Evolutionary conservation across 2,113 vertebrate species (phyloP), one percentile per base, ranked within the genome.

Genomic region (Semicossyphus pulcher): DNA sequence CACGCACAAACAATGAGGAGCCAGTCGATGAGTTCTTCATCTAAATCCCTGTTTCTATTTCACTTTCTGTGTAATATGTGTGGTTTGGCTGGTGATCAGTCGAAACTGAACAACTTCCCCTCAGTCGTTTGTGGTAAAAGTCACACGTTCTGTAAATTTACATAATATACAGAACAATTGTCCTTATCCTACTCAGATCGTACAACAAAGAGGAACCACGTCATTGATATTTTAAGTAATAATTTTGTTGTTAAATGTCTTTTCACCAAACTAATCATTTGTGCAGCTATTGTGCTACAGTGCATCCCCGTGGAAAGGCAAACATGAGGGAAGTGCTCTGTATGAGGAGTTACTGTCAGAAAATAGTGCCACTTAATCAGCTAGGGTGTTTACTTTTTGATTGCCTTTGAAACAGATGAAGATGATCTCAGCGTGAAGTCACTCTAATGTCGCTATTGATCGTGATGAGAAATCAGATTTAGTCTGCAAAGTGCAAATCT

Each of bases 11-110:
- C 48, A 29, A 1, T 3, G 10, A 74, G 15, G 84, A 90, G 21
- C 72, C 58, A 10, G 51, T 80, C 4, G 91, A 94, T 5, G 94
- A 94, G 86, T 94, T 94, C 86, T 94, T 94, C 68, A 94, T 94
- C 68, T 94, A 58, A 93, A 65, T 16, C 4, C 10, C 28, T 48
- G 32, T 12, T n/a, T n/a, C n/a, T n/a, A n/a, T n/a, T n/a, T n/a
- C n/a, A n/a, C n/a, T n/a, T n/a, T n/a, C n/a, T n/a, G n/a, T n/a
- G n/a, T n/a, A n/a, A n/a, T n/a, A n/a, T n/a, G n/a, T n/a, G n/a
- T n/a, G n/a, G n/a, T n/a, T n/a, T n/a, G n/a, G n/a, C n/a, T n/a
- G 18, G 41, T 44, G 16, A n/a, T 44, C 7, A 44, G 1, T n/a
- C n/a, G n/a, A 8, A 6, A n/a, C 18, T n/a, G 18, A 14, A 44